Evolutionary conservation across 1,140 invertebrate genomes (phyloP).

Genomic region (Asbolus verrucosus): DNA sequence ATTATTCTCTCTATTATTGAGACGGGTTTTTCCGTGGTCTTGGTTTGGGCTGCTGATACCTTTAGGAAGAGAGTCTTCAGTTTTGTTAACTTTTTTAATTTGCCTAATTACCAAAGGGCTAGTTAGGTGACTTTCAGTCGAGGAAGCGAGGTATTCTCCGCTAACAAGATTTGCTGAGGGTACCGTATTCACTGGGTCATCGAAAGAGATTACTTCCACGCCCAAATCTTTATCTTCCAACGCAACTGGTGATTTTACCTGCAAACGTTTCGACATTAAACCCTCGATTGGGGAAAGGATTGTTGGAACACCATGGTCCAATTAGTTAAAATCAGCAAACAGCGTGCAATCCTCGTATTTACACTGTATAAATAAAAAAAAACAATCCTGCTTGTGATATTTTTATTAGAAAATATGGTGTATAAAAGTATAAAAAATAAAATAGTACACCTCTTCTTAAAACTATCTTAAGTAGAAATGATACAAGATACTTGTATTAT

Average conservation of each 20-base stretch:
- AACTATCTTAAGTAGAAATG: slow-evolving; percentile 41
- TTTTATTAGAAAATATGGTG: slow-evolving; percentile 50
- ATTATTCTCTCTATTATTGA: slow-evolving; percentile 64
- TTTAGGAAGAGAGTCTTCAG: slow-evolving; percentile 47
- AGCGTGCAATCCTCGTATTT: slow-evolving; percentile 30
- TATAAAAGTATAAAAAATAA: slow-evolving; percentile 55
- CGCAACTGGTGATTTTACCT: slow-evolving; percentile 49
- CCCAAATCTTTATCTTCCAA: slow-evolving; percentile 57
- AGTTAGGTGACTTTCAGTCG: slow-evolving; percentile 45
- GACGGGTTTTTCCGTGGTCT: slow-evolving; percentile 56
- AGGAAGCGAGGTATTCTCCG: slow-evolving; percentile 54
- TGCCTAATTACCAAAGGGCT: slow-evolving; percentile 55
- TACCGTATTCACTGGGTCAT: slow-evolving; percentile 58
- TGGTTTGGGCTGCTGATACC: slow-evolving; percentile 52
- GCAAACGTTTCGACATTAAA: slow-evolving; percentile 48
- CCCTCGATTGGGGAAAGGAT: slow-evolving; percentile 4
- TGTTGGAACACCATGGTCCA: slow-evolving; percentile 19
- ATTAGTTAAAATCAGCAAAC: slow-evolving; percentile 25
- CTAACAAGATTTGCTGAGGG: slow-evolving; percentile 61
- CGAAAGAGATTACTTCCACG: slow-evolving; percentile 60
- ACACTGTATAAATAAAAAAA: slow-evolving; percentile 36
- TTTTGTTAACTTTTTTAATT: slow-evolving; percentile 36
- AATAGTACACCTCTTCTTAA: slow-evolving; percentile 60
- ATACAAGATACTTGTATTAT: slow-evolving; percentile 33
- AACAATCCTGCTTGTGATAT: slow-evolving; percentile 40